phyloP scores from a whole-genome alignment of 1,140 invertebrate genomes.

The Drosophila sp. region DNA sequence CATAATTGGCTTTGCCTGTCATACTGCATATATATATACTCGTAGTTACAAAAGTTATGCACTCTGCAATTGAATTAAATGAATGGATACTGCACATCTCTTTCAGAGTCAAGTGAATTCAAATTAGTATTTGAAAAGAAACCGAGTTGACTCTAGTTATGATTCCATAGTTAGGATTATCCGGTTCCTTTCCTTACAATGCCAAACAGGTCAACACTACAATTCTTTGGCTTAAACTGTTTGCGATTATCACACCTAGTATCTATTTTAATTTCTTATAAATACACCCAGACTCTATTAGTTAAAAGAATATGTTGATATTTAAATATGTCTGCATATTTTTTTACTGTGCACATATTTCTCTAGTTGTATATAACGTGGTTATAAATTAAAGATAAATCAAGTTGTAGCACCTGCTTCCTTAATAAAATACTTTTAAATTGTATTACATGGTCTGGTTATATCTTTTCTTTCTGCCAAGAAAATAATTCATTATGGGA shows the following conservation, averaged over 20 bases:
- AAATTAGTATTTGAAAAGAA: slow-evolving; percentile 5
- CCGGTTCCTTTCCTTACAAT: not conserved
- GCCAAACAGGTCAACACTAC: not conserved
- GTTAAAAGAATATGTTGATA: too few relatives aligned
- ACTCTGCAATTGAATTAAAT: slow-evolving; percentile 68
- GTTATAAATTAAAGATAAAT: too few relatives aligned
- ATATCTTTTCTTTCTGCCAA: not conserved
- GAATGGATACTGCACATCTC: slow-evolving; percentile 45
- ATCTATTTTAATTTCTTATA: not conserved
- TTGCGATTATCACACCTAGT: not conserved
- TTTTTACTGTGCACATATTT: too few relatives aligned
- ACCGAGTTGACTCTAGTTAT: not conserved
- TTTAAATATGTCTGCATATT: too few relatives aligned
- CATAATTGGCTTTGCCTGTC: slow-evolving; percentile 63
- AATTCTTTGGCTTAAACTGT: not conserved
- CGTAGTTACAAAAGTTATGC: slow-evolving; percentile 68
- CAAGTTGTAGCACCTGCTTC: too few relatives aligned
- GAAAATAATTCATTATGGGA: slow-evolving; percentile 43
- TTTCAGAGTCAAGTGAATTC: slow-evolving; percentile 3
- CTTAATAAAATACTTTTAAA: not conserved
- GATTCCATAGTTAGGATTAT: not conserved
- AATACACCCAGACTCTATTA: too few relatives aligned
- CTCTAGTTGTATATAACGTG: too few relatives aligned
- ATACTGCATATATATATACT: slow-evolving; percentile 20
- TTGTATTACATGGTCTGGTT: slow-evolving; percentile 9